phyloP scores from a whole-genome alignment of 1,140 invertebrate species.

The Aradophagus sp. region DNA sequence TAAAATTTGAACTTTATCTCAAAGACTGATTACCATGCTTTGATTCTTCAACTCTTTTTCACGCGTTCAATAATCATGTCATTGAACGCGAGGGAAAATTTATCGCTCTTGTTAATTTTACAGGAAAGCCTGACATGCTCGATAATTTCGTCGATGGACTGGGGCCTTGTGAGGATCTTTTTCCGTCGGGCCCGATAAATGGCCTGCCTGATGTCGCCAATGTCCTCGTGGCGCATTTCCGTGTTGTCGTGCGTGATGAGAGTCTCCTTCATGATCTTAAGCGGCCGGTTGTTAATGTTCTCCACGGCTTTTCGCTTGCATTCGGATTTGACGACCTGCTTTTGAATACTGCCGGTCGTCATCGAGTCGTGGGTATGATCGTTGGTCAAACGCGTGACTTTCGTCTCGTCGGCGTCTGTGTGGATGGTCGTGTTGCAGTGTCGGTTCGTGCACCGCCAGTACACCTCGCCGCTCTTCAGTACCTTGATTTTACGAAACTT shows the following conservation, averaged over 20 bases:
- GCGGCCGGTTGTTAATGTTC: slow-evolving; percentile 8
- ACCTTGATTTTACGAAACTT: slow-evolving; percentile 19
- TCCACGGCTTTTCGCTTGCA: slow-evolving; percentile 18
- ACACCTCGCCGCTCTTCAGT: slow-evolving; percentile 12
- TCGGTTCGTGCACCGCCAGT: slow-evolving; percentile 15
- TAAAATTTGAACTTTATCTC: no score
- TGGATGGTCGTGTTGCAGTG: slow-evolving; percentile 14
- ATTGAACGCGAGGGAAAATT: slow-evolving; percentile 12
- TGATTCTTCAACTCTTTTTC: background rate
- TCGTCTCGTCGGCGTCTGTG: slow-evolving; percentile 7
- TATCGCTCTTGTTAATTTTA: slow-evolving; percentile 6
- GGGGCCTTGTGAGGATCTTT: slow-evolving; percentile 9
- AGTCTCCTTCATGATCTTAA: slow-evolving; percentile 13
- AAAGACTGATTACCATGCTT: no score
- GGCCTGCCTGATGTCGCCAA: slow-evolving; percentile 19
- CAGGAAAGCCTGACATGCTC: slow-evolving; percentile 8
- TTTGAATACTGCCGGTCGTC: slow-evolving; percentile 20
- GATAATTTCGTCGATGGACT: slow-evolving; percentile 12
- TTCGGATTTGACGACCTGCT: slow-evolving; percentile 13
- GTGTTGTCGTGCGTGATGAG: slow-evolving; percentile 3
- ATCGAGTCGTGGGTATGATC: slow-evolving; percentile 14
- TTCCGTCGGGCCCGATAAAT: slow-evolving; percentile 15
- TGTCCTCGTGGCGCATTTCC: slow-evolving; percentile 13
- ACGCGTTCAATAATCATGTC: slow-evolving; percentile 17
- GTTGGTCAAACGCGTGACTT: slow-evolving; percentile 8